Conservation (phyloP, 2,888 invertebrate species). For the Mycalesis mineus region DNA sequence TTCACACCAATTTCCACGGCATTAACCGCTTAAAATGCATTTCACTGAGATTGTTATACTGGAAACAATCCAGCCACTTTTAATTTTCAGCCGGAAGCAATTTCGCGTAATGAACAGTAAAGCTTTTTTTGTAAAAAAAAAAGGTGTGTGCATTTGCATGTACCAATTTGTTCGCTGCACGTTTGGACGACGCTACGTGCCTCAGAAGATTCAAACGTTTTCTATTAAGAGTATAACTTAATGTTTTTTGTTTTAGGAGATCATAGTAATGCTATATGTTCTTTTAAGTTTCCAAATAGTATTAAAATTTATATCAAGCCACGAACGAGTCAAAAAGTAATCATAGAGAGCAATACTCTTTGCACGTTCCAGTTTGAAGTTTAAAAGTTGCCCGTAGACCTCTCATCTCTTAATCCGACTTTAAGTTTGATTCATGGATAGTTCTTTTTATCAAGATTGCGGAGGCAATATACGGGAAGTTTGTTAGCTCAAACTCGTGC, state of each 20-base stretch:
- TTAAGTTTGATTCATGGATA: slow-evolving; percentile 71
- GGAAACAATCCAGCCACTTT: slow-evolving; percentile 51
- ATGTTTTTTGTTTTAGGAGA: too few species aligned
- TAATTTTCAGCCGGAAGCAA: slow-evolving; percentile 43
- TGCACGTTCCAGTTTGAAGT: slow-evolving; percentile 27
- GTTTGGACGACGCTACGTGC: neutral
- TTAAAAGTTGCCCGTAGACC: slow-evolving; percentile 48
- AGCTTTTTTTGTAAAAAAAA: slow-evolving; percentile 10
- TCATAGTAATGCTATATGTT: neutral
- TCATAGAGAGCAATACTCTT: slow-evolving; percentile 14
- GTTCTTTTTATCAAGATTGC: slow-evolving; percentile 76
- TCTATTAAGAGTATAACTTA: too few species aligned
- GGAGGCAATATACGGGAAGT: slow-evolving; percentile 67
- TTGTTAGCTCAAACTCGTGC: slow-evolving; percentile 67
- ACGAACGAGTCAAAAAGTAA: slow-evolving; percentile 7
- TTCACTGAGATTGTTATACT: slow-evolving; percentile 62
- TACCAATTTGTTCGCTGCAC: neutral
- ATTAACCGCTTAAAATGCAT: slow-evolving; percentile 69
- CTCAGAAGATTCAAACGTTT: neutral
- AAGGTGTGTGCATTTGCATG: slow-evolving; percentile 1
- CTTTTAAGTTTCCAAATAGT: too few species aligned
- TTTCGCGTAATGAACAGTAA: slow-evolving; percentile 31
- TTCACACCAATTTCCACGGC: slow-evolving; percentile 65
- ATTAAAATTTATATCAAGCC: too few species aligned
- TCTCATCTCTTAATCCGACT: slow-evolving; percentile 53